Evolutionary conservation across 2,797 vertebrate genomes (phyloP), one percentile per base, ranked within the genome.

Genomic region (Odontamblyopus rebecca): DNA sequence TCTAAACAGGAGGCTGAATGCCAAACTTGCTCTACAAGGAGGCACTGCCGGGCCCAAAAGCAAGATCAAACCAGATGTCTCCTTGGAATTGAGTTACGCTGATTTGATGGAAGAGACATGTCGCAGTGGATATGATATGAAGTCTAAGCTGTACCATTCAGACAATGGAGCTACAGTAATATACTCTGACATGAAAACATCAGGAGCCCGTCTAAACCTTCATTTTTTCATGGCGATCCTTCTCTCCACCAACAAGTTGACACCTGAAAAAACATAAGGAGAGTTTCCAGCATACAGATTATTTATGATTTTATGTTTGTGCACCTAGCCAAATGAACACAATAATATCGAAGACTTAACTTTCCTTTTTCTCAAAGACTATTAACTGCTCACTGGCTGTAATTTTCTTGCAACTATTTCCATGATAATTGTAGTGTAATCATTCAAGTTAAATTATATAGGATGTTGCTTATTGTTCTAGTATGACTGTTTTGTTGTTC

Each of bases 171-270:
- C 19, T 18, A 74, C 69, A 59, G 71, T 62, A 68, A 82, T 73
- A 3, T 65, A 64, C 72, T 72, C 15, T 68, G 82, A 76, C 57
- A 79, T n/a, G 50, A 67, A 0, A 63, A 72, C 60, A 30, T 77
- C 18, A 74, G 79, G 76, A 79, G 84, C 76, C 61, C 76, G 84
- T 72, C 73, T 82, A 62, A 87, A 88, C 82, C 85, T 88, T 6
- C 87, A 90, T 75, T 71, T 85, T 26, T 85, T 88, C 74, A 66
- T 84, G 29, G 11, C 79, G 71, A 82, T 90, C 73, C 87, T 88
- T 66, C 85, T 89, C 71, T 87, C 85, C 72, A 90, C 87, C 77
- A 88, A 87, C 87, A 90, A 89, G 73, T 76, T 90, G 16, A 90
- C 70, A 2, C 82, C 86, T 48, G 86, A 91, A 72, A 90, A 89